These are phyloP conservation scores for Phallusia fumigata DNA, from an alignment of 23 tunicate genomes.

Conservation along the genomic window DNA sequence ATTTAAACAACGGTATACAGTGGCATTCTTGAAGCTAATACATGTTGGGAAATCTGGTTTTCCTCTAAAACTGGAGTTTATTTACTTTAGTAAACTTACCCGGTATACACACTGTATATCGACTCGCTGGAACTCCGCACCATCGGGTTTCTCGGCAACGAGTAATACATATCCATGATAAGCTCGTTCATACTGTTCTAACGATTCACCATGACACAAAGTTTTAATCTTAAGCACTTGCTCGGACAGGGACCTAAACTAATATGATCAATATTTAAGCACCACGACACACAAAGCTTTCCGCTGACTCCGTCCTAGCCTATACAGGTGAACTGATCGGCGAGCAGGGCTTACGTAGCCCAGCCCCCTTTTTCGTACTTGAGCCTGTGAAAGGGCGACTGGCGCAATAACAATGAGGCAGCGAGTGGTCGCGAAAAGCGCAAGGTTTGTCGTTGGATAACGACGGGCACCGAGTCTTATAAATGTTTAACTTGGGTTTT, in stretches of 20 bases:
- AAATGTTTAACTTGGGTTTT: constrained; percentile 2
- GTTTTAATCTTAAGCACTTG: background rate
- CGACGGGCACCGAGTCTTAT: background rate
- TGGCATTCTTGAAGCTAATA: too few species aligned
- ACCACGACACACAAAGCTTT: background rate
- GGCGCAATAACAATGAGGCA: background rate
- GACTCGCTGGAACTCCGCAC: background rate
- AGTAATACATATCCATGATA: constrained; percentile 1
- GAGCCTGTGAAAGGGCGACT: background rate
- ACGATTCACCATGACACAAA: background rate
- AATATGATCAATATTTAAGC: background rate
- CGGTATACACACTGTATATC: background rate
- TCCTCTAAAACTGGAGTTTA: too few species aligned
- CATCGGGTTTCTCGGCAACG: constrained; percentile 15
- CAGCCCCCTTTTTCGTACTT: constrained; percentile 9
- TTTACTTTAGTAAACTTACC: background rate
- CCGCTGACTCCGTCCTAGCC: background rate
- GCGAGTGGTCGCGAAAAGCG: background rate
- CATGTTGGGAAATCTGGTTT: too few species aligned
- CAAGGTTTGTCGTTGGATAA: background rate
- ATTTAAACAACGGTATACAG: too few species aligned
- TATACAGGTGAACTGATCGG: background rate
- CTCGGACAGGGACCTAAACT: background rate
- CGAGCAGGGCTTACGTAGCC: background rate
- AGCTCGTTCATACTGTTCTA: background rate